Conservation (phyloP, 2,797 vertebrate species). For the Phalloptychus januarius region DNA sequence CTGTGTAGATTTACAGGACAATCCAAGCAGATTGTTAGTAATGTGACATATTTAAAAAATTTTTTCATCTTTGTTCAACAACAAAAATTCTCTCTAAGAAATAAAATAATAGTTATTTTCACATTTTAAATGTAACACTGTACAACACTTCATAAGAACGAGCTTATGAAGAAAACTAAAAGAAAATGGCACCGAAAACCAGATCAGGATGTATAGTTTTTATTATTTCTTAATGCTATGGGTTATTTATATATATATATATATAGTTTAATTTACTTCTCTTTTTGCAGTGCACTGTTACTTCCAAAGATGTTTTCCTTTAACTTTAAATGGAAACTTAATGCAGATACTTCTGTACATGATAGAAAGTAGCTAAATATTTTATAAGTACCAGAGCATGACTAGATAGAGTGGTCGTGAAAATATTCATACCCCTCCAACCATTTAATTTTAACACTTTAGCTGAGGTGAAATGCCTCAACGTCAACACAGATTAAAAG, state of each 20-base stretch:
- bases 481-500: not conserved
- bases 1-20: constrained; percentile 49
- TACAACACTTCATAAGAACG: not conserved
- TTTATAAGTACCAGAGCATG: not conserved
- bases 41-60: constrained; percentile 19
- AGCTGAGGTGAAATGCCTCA: not conserved
- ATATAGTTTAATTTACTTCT: too few relatives aligned
- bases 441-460: not conserved
- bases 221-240: too few relatives aligned
- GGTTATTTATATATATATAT: too few relatives aligned
- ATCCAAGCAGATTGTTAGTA: constrained; percentile 41
- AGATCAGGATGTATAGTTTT: not conserved
- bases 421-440: not conserved
- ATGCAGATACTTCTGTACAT: not conserved
- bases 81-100: not conserved
- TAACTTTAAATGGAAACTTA: not conserved
- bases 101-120: not conserved
- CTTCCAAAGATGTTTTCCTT: not conserved
- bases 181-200: not conserved
- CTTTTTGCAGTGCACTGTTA: not conserved
- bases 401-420: not conserved
- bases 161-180: not conserved
- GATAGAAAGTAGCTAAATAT: not conserved
- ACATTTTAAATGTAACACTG: not conserved
- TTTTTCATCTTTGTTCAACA: not conserved